Percentiles rank a stretch among this genome's conserved stretches.
Evolutionary conservation across 2,888 invertebrate genomes (phyloP).

Genomic region (Zaprionus lineosus): DNA sequence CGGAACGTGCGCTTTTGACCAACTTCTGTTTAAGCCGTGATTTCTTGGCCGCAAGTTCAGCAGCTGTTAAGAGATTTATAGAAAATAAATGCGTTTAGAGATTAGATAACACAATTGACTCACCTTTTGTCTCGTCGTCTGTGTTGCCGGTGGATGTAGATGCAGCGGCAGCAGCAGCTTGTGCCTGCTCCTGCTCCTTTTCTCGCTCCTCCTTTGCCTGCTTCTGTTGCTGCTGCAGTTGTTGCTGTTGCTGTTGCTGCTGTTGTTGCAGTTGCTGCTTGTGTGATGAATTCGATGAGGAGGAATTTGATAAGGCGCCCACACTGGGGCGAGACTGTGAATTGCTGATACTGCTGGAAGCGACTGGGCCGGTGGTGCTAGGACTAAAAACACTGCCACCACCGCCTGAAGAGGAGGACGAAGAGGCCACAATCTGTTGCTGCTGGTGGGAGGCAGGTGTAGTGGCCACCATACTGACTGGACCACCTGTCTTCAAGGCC

Average conservation of each 20-base stretch:
- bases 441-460: conserved; percentile 74
- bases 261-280: conserved; percentile 64
- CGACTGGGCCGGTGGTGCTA: conserved; percentile 44
- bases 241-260: conserved; percentile 44
- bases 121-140: conserved; percentile 86
- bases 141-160: conserved; percentile 66
- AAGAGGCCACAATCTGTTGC: conserved; percentile 66
- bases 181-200: conserved; percentile 30
- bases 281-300: conserved; percentile 77
- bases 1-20: conserved; percentile 92
- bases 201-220: conserved; percentile 28
- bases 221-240: conserved; percentile 35
- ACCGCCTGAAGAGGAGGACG: conserved; percentile 74
- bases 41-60: conserved; percentile 87
- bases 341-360: conserved; percentile 42
- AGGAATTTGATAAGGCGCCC: conserved; percentile 78
- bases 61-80: no score
- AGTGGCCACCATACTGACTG: conserved; percentile 83
- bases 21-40: conserved; percentile 89
- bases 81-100: no score
- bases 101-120: no score
- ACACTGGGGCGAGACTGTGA: conserved; percentile 78
- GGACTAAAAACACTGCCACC: conserved; percentile 72
- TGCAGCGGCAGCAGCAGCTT: conserved; percentile 28
- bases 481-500: conserved; percentile 79